A percentile compares a stretch with the other conserved stretches of the same genome.
Conservation (phyloP, 2,888 invertebrate genomes). For the Dusona sp. region DNA sequence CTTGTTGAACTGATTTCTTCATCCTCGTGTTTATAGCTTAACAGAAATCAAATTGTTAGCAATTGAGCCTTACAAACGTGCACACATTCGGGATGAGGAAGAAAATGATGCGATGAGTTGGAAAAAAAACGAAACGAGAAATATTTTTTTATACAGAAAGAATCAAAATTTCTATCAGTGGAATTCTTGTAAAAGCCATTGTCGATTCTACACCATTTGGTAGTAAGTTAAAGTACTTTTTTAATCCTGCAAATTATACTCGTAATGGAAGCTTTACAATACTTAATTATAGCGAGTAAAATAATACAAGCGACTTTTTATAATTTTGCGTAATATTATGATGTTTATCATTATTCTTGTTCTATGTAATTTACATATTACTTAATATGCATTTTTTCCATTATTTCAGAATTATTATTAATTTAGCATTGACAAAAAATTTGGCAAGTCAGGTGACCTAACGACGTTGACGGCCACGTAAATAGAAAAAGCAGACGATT, state of each 20-base stretch:
- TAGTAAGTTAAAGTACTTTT: not conserved
- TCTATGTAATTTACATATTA: not conserved
- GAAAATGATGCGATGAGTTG: not conserved
- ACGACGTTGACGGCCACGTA: slow-evolving; percentile 38
- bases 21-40: not conserved
- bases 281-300: not conserved
- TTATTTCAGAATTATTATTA: slow-evolving; percentile 36
- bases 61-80: not conserved
- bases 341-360: too few relatives aligned
- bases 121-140: not conserved
- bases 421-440: slow-evolving; percentile 38
- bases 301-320: not conserved
- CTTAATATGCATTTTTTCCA: not conserved
- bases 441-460: slow-evolving; percentile 51
- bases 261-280: not conserved
- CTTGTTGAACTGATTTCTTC: not conserved
- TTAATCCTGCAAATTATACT: not conserved
- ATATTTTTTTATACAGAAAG: not conserved
- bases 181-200: not conserved
- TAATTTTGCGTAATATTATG: too few relatives aligned
- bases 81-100: too few relatives aligned
- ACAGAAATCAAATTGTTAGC: not conserved
- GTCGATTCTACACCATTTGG: not conserved
- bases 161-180: too few relatives aligned
- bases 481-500: slow-evolving; percentile 11